phyloP scores from a whole-genome alignment of 2,797 vertebrate genomes.

The Novumbra hubbsi region DNA sequence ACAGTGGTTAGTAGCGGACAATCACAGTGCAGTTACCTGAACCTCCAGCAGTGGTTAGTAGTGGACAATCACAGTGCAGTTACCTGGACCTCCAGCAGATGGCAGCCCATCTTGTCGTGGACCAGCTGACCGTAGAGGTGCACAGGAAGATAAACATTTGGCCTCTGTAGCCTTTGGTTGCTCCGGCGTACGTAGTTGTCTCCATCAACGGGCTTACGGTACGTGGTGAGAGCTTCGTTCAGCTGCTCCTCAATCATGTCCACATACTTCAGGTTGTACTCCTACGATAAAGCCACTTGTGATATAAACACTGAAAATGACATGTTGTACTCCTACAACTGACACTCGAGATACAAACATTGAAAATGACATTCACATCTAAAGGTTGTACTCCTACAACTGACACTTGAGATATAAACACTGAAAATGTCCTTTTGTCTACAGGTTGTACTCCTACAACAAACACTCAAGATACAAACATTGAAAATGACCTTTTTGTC shows the following conservation, averaged over 20 bases:
- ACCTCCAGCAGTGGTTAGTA: slow-evolving; percentile 72
- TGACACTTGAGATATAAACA: too few relatives aligned
- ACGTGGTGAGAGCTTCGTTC: slow-evolving; percentile 85
- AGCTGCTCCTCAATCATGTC: slow-evolving; percentile 84
- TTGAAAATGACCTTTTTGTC: too few relatives aligned
- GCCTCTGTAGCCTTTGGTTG: slow-evolving; percentile 85
- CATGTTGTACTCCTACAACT: too few relatives aligned
- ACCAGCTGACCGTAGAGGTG: slow-evolving; percentile 85
- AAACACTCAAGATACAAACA: too few relatives aligned
- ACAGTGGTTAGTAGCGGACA: neutral
- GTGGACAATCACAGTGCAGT: neutral
- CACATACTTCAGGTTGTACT: slow-evolving; percentile 85
- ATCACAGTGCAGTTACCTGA: slow-evolving; percentile 65
- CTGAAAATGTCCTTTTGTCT: too few relatives aligned
- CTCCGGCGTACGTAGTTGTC: slow-evolving; percentile 86
- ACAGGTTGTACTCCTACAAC: too few relatives aligned
- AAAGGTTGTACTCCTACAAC: too few relatives aligned
- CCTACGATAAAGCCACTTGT: slow-evolving; percentile 44
- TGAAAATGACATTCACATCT: too few relatives aligned
- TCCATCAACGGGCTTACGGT: slow-evolving; percentile 84
- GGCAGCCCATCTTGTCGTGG: slow-evolving; percentile 85
- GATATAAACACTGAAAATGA: too few relatives aligned
- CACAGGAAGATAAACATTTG: slow-evolving; percentile 82
- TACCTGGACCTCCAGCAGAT: slow-evolving; percentile 84
- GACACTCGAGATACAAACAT: too few relatives aligned